These are phyloP conservation scores for Barnardius zonarius DNA, from an alignment of 2,113 vertebrate species.

Conservation along the genomic window DNA sequence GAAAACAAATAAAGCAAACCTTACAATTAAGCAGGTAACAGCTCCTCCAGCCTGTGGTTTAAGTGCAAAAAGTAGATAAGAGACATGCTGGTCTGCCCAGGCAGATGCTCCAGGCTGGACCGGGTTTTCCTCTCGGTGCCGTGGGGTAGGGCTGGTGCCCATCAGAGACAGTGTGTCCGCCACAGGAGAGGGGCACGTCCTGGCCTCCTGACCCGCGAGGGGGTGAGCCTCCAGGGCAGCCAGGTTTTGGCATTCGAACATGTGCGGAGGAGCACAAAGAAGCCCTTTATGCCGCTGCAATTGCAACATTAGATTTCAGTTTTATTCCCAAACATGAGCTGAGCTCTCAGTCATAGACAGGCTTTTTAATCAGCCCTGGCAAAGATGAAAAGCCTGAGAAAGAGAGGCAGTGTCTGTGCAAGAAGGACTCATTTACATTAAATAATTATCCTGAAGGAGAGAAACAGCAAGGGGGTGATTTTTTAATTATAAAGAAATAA, in stretches of 20 bases:
- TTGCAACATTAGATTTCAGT: constrained; percentile 69
- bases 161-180: fast-evolving
- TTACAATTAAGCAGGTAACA: neutral
- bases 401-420: constrained; percentile 65
- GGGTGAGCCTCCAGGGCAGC: constrained; percentile 44
- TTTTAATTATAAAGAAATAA: constrained; percentile 68
- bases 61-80: neutral
- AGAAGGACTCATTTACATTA: constrained; percentile 69
- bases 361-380: constrained; percentile 67
- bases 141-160: neutral
- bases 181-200: constrained; percentile 6
- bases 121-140: neutral
- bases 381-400: constrained; percentile 67
- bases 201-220: constrained; percentile 39
- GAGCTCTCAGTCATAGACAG: constrained; percentile 54
- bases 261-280: constrained; percentile 65
- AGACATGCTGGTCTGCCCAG: fast-evolving
- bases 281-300: constrained; percentile 60
- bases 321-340: constrained; percentile 60
- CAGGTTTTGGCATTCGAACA: constrained; percentile 45
- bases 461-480: constrained; percentile 38
- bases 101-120: neutral
- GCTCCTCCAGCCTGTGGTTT: neutral
- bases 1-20: neutral
- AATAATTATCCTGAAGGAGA: constrained; percentile 65